phyloP scores from a whole-genome alignment of 2,888 invertebrate species.

The Bugulina stolonifera region DNA sequence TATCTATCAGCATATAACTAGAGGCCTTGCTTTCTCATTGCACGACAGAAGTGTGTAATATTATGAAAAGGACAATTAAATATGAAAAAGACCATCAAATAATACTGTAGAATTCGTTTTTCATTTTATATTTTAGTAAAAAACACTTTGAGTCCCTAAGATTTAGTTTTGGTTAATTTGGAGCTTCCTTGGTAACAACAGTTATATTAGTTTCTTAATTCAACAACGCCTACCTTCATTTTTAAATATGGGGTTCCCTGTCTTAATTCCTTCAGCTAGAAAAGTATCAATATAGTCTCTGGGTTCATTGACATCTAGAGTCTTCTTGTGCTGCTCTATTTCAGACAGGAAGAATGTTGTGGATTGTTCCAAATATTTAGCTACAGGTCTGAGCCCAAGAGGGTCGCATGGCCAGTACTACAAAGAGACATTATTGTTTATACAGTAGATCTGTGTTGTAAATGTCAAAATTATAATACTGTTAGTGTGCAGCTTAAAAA shows the following conservation, averaged over 20 bases:
- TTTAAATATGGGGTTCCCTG: neutral
- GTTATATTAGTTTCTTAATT: too few species aligned
- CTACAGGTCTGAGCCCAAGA: neutral
- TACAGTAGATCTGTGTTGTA: neutral
- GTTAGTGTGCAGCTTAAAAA: too few species aligned
- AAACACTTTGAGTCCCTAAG: too few species aligned
- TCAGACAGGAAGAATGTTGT: neutral
- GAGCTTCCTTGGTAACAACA: too few species aligned
- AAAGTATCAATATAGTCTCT: conserved; percentile 19
- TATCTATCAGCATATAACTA: too few species aligned
- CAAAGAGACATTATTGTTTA: neutral
- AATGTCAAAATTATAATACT: neutral
- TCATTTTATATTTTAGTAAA: too few species aligned
- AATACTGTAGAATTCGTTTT: too few species aligned
- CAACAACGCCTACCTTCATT: conserved; percentile 20
- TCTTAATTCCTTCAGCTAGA: conserved; percentile 20
- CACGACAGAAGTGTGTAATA: too few species aligned
- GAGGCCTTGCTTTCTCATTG: too few species aligned
- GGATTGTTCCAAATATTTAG: neutral
- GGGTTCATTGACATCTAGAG: conserved; percentile 19
- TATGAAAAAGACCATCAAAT: too few species aligned
- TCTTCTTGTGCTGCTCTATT: conserved; percentile 20
- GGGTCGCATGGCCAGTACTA: conserved; percentile 23
- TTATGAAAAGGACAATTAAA: too few species aligned
- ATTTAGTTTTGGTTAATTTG: too few species aligned